Conservation (phyloP, 2,797 vertebrate species). For the Danio tinwini region DNA sequence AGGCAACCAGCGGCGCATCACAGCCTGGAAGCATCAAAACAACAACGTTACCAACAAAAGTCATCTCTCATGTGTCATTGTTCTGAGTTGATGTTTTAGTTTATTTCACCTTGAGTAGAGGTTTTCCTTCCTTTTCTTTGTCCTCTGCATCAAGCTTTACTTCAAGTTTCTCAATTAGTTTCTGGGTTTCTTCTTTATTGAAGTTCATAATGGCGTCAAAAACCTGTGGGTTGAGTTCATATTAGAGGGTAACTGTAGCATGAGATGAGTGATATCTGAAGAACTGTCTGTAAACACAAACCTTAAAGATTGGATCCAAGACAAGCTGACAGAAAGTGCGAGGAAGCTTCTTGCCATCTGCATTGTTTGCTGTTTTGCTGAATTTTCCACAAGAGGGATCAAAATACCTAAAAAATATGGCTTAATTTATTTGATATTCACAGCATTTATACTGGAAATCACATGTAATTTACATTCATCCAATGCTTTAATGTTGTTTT, state of each 20-base stretch:
- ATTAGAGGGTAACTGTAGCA: background rate
- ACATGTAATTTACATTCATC: background rate
- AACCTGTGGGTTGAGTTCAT: conserved; percentile 67
- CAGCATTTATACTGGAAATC: background rate
- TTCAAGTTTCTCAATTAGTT: conserved; percentile 73
- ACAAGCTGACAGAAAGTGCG: conserved; percentile 88
- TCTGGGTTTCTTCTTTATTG: conserved; percentile 74
- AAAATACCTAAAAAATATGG: conserved; percentile 78
- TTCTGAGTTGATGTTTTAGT: background rate
- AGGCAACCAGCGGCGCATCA: conserved; percentile 89
- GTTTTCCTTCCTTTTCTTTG: conserved; percentile 71
- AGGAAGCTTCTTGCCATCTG: conserved; percentile 86
- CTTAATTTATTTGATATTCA: background rate
- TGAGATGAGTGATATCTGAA: background rate
- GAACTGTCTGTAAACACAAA: conserved; percentile 59
- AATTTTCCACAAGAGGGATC: conserved; percentile 88
- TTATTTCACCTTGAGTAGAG: conserved; percentile 69
- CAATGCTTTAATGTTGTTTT: background rate
- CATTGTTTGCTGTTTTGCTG: conserved; percentile 82
- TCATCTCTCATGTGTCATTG: background rate
- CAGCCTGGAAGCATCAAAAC: conserved; percentile 63
- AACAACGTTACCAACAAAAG: background rate
- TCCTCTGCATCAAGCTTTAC: conserved; percentile 73
- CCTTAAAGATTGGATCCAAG: conserved; percentile 86
- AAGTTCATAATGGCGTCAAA: conserved; percentile 79